phyloP scores from a whole-genome alignment of 2,113 vertebrate species.

The Phyllostomus discolor region DNA sequence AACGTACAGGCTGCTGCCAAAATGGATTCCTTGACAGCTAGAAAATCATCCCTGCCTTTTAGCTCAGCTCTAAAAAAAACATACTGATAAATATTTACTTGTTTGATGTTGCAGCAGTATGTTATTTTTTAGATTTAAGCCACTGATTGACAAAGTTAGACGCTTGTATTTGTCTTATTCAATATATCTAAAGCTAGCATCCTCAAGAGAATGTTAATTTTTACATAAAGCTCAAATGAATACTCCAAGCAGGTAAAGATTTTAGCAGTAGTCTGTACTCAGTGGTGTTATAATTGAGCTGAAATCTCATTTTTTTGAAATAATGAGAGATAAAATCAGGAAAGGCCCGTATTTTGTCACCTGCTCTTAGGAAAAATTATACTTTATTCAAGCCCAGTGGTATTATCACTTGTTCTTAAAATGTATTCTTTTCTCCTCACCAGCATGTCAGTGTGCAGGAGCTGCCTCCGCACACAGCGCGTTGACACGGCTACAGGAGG shows the following conservation, averaged over 20 bases:
- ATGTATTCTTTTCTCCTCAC: background rate
- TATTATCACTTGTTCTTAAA: background rate
- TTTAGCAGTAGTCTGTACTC: background rate
- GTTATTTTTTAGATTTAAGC: slow-evolving; percentile 8
- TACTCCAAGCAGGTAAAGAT: slow-evolving; percentile 13
- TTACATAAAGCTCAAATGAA: slow-evolving; percentile 46
- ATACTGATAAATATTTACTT: slow-evolving; percentile 34
- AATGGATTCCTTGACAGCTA: background rate
- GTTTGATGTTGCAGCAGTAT: background rate
- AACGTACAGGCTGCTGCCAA: background rate
- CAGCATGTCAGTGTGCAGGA: background rate
- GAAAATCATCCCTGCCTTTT: background rate
- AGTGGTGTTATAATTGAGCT: background rate
- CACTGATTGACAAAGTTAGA: slow-evolving; percentile 25
- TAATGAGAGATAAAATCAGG: background rate
- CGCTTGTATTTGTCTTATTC: slow-evolving; percentile 14
- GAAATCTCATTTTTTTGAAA: slow-evolving; percentile 55
- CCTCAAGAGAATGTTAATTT: slow-evolving; percentile 39
- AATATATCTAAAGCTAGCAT: slow-evolving; percentile 17
- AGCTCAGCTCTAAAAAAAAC: slow-evolving; percentile 18
- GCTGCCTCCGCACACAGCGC: background rate
- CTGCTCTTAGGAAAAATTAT: background rate
- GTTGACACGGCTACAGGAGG: background rate
- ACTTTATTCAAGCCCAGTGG: background rate
- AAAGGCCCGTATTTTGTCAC: background rate